These are phyloP conservation scores for Conus betulinus DNA, from an alignment of 1,140 invertebrate species.

Conservation along the genomic window DNA sequence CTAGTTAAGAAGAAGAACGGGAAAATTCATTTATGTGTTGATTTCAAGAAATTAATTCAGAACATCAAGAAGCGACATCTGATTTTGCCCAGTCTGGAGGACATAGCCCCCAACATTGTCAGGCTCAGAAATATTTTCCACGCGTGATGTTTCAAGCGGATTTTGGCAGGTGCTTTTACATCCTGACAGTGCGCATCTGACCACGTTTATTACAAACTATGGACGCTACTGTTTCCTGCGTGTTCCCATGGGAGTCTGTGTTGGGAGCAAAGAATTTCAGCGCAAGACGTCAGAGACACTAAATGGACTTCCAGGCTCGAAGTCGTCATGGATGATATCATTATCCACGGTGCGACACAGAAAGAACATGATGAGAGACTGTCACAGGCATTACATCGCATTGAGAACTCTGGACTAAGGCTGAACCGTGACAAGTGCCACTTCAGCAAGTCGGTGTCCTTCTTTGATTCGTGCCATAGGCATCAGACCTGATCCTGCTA, in stretches of 20 bases:
- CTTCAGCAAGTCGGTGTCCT: slow-evolving; percentile 41
- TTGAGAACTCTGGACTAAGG: slow-evolving; percentile 54
- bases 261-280: slow-evolving; percentile 48
- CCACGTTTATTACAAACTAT: slow-evolving; percentile 69
- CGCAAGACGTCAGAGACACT: slow-evolving; percentile 43
- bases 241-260: slow-evolving; percentile 73
- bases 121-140: slow-evolving; percentile 66
- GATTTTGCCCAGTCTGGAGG: slow-evolving; percentile 41
- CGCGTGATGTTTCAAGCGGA: slow-evolving; percentile 33
- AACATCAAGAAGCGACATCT: neutral
- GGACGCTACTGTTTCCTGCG: slow-evolving; percentile 68
- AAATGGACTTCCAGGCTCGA: no score
- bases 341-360: slow-evolving; percentile 48
- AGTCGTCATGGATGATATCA: slow-evolving; percentile 42
- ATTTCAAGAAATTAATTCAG: slow-evolving; percentile 39
- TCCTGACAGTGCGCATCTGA: slow-evolving; percentile 30
- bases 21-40: slow-evolving; percentile 63
- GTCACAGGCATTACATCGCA: slow-evolving; percentile 51
- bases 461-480: no score
- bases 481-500: no score
- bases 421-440: slow-evolving; percentile 72
- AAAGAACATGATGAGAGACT: slow-evolving; percentile 56
- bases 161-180: slow-evolving; percentile 45
- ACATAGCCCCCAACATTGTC: slow-evolving; percentile 36
- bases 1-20: slow-evolving; percentile 47